A percentile compares a stretch with the other conserved stretches of the same genome.
Evolutionary conservation across 1,140 invertebrate species (phyloP).

Genomic region (Chionoecetes opilio): DNA sequence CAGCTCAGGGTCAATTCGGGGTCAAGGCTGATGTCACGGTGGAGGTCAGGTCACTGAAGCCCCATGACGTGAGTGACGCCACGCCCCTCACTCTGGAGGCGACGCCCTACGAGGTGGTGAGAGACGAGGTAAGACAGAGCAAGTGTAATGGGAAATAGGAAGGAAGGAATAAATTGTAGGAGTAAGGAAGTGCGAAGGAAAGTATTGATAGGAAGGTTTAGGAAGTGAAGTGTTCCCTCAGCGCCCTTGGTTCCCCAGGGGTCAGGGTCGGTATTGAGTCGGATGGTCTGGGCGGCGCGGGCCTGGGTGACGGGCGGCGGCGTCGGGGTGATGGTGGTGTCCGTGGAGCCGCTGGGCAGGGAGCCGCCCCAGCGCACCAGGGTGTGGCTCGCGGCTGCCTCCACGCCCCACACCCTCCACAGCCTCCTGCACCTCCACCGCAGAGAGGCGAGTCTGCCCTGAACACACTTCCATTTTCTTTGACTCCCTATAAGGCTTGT

Average conservation of each 20-base stretch:
- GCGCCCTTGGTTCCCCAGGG: too few species aligned
- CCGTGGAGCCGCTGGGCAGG: slow-evolving; percentile 23
- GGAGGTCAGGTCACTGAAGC: slow-evolving; percentile 45
- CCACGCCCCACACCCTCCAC: not conserved
- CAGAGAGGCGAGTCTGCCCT: not conserved
- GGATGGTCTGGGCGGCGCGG: slow-evolving; percentile 41
- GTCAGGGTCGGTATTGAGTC: not conserved
- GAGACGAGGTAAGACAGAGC: not conserved
- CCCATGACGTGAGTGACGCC: not conserved
- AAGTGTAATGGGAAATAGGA: not conserved
- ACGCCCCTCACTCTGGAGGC: slow-evolving; percentile 48
- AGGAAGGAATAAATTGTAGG: not conserved
- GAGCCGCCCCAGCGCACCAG: not conserved
- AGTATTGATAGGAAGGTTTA: not conserved
- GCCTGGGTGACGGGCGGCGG: slow-evolving; percentile 46
- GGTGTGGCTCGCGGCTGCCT: slow-evolving; percentile 21
- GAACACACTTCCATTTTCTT: too few species aligned
- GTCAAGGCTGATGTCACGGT: slow-evolving; percentile 52
- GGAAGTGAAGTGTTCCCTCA: too few species aligned
- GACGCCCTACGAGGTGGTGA: slow-evolving; percentile 49
- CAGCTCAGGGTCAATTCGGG: slow-evolving; percentile 37
- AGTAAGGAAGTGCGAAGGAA: not conserved
- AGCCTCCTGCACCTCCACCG: not conserved
- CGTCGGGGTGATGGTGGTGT: slow-evolving; percentile 47
- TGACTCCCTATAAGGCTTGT: too few species aligned